Evolutionary conservation across 37 sponge, comb jelly and placozoan genomes (phyloP).

Genomic region (Crambe crambe): DNA sequence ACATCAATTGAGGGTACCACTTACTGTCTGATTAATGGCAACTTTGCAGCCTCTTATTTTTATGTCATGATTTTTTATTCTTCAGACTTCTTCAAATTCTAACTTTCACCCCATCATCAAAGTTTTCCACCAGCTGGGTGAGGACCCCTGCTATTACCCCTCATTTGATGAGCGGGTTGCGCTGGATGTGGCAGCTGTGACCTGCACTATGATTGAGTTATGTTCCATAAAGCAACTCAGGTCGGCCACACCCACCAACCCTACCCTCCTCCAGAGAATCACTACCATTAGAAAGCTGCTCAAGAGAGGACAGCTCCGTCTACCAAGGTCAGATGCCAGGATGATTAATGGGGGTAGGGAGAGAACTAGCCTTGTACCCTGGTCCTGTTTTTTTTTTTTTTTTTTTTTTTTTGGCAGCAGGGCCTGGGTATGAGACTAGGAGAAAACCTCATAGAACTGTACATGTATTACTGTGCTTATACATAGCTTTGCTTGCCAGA

Average conservation of each 20-base stretch:
- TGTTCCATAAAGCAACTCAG: conserved; percentile 62
- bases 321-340: conserved; percentile 58
- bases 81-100: not conserved
- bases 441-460: too few species aligned
- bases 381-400: too few species aligned
- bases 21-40: too few species aligned
- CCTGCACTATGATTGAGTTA: conserved; percentile 52
- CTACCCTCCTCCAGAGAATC: conserved; percentile 45
- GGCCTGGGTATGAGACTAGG: too few species aligned
- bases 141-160: conserved; percentile 18
- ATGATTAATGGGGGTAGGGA: too few species aligned
- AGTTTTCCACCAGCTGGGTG: conserved; percentile 13
- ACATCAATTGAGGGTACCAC: too few species aligned
- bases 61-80: not conserved
- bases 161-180: conserved; percentile 64
- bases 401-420: too few species aligned
- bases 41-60: not conserved
- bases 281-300: conserved; percentile 33
- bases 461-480: too few species aligned
- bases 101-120: not conserved
- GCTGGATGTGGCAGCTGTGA: conserved; percentile 45
- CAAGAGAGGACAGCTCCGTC: conserved; percentile 12
- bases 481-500: too few species aligned
- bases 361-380: too few species aligned
- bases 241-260: conserved; percentile 31